Base-by-base conservation (phyloP, 2,888 invertebrate genomes). In the Incurvaria masculella region DNA sequence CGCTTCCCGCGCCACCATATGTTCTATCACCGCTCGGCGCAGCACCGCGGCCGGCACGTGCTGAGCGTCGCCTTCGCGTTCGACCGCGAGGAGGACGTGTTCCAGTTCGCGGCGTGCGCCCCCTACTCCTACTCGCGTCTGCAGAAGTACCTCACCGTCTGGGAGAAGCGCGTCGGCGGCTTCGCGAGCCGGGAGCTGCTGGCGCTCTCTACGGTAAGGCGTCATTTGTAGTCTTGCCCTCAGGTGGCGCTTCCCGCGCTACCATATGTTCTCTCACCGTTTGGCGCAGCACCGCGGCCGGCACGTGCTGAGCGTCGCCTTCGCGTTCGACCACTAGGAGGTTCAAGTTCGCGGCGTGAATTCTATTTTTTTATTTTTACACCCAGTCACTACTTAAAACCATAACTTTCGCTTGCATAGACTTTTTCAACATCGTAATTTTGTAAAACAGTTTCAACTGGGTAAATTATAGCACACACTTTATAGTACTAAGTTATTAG, bases 341-440 rank as follows among this genome's bases (percentile, higher is more conserved):
- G 97, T 97, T 95, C 64, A 97, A 97, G 65, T 98, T 99, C 71
- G 87, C 95, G 1, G 84, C 97, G n/a, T n/a, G n/a, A n/a, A n/a
- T n/a, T n/a, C n/a, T n/a, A n/a, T n/a, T n/a, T n/a, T n/a, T n/a
- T n/a, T n/a, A n/a, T n/a, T n/a, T n/a, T n/a, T n/a, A n/a, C n/a
- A n/a, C n/a, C n/a, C n/a, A n/a, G n/a, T n/a, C n/a, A n/a, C n/a
- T n/a, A n/a, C n/a, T n/a, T n/a, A n/a, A n/a, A n/a, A n/a, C n/a
- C n/a, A n/a, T n/a, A n/a, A n/a, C n/a, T n/a, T n/a, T n/a, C n/a
- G n/a, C n/a, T n/a, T n/a, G n/a, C n/a, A n/a, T n/a, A n/a, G n/a
- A n/a, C n/a, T n/a, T n/a, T n/a, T n/a, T n/a, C n/a, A n/a, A n/a
- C n/a, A n/a, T n/a, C n/a, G n/a, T n/a, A n/a, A n/a, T n/a, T n/a